Conservation (phyloP, 2,888 invertebrate genomes). For the Furcula furcula region DNA sequence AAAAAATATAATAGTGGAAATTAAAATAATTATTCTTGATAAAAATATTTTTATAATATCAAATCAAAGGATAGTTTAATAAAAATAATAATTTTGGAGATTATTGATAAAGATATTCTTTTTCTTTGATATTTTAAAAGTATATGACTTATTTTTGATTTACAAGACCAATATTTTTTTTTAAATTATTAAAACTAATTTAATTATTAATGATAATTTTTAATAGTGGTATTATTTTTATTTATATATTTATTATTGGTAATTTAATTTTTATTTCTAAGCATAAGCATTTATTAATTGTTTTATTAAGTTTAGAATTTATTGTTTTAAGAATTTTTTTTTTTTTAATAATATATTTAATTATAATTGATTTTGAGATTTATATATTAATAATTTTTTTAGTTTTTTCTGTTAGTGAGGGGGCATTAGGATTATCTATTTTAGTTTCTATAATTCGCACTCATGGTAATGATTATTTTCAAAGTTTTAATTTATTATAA, state of each 20-base stretch:
- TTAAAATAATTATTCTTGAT: constrained; percentile 55
- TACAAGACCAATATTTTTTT: constrained; percentile 86
- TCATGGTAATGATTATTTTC: constrained; percentile 84
- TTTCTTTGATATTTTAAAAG: constrained; percentile 84
- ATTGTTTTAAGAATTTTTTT: constrained; percentile 81
- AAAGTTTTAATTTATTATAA: constrained; percentile 77
- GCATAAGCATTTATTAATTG: constrained; percentile 82
- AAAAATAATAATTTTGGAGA: constrained; percentile 87
- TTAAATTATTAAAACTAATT: constrained; percentile 83
- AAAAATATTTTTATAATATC: constrained; percentile 62
- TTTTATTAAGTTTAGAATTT: constrained; percentile 83
- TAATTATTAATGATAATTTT: constrained; percentile 63
- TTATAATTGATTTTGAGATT: constrained; percentile 64
- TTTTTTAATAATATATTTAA: constrained; percentile 70
- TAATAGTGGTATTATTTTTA: constrained; percentile 59
- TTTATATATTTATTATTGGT: constrained; percentile 74
- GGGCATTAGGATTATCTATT: constrained; percentile 83
- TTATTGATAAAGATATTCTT: constrained; percentile 81
- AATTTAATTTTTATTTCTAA: constrained; percentile 78
- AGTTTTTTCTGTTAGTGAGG: constrained; percentile 84
- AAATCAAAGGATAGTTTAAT: constrained; percentile 84
- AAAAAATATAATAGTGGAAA: constrained; percentile 48
- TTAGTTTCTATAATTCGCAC: constrained; percentile 83
- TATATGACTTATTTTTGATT: constrained; percentile 80
- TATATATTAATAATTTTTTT: constrained; percentile 84